Evolutionary conservation across 2,888 invertebrate genomes (phyloP), one percentile per base, ranked within the genome.

Genomic region (Nemoura dubitans): DNA sequence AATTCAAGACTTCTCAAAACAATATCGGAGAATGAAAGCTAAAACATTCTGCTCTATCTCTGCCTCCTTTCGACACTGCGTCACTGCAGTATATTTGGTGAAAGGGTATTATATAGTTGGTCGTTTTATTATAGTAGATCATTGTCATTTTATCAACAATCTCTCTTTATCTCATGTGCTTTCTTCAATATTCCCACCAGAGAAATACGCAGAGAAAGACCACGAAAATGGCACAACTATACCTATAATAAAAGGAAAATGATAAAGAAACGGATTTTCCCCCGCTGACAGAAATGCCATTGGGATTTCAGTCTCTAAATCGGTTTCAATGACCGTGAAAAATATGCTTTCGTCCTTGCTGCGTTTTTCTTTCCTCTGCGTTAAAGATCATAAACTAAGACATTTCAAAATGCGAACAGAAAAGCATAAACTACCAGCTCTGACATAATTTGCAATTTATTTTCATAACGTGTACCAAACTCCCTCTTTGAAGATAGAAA

Each of bases 371-470:
- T 59, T 59, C 14, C 59, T 7, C 59, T 21, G 59, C 59, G 3
- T 59, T 59, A 59, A 59, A 59, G 59, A 59, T 59, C 59, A 59
- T 59, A 59, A 16, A 59, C 59, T 21, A 59, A 59, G 59, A 59
- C 3, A 59, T 59, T 59, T 59, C 16, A 59, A 59, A 21, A 59
- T 21, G 59, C 14, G 59, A 59, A 59, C 59, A 59, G 59, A 59
- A 59, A 59, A 59, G 10, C 59, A 59, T 59, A 59, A 59, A 59
- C 59, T 21, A 59, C 16, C 59, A 10, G 14, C 59, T 10, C 59
- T 59, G 59, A 59, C 59, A 59, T 59, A 59, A 59, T 59, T 59
- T 59, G 59, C 59, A 59, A 59, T 59, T 59, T 59, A 59, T 59
- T 59, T 59, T 59, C 59, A 59, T 59, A 59, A 59, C 59, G 59